Conservation (phyloP, 2,888 invertebrate species). For the Drosophila fungiperda region DNA sequence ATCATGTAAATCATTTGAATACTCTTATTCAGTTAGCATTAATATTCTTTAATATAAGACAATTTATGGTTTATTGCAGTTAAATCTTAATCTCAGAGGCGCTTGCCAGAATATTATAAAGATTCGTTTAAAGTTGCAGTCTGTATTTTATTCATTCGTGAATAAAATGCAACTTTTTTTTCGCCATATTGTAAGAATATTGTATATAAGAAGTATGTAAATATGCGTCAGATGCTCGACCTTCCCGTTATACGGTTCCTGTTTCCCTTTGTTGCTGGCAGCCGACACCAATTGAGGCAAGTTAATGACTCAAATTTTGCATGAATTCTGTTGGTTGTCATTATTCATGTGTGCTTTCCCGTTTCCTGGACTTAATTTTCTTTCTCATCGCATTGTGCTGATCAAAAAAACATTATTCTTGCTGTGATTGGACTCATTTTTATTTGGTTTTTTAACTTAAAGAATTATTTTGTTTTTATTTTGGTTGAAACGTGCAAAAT, state of each 20-base stretch:
- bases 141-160: neutral
- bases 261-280: constrained; percentile 38
- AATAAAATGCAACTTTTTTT: neutral
- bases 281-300: constrained; percentile 36
- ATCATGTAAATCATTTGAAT: neutral
- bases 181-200: constrained; percentile 1
- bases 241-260: constrained; percentile 4
- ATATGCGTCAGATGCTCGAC: neutral
- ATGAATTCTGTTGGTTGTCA: constrained; percentile 42
- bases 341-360: constrained; percentile 31
- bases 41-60: neutral
- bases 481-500: constrained; percentile 67
- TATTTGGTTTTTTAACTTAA: neutral
- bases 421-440: constrained; percentile 23
- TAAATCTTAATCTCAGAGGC: neutral
- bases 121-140: neutral
- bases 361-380: constrained; percentile 65
- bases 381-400: constrained; percentile 53
- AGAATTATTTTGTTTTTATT: constrained; percentile 8
- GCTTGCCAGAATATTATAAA: neutral
- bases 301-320: constrained; percentile 66
- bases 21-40: neutral
- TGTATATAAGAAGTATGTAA: neutral
- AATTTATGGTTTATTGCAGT: neutral
- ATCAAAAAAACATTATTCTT: constrained; percentile 58